phyloP scores from a whole-genome alignment of 2,888 invertebrate species.

The Mactromeris polynyma region DNA sequence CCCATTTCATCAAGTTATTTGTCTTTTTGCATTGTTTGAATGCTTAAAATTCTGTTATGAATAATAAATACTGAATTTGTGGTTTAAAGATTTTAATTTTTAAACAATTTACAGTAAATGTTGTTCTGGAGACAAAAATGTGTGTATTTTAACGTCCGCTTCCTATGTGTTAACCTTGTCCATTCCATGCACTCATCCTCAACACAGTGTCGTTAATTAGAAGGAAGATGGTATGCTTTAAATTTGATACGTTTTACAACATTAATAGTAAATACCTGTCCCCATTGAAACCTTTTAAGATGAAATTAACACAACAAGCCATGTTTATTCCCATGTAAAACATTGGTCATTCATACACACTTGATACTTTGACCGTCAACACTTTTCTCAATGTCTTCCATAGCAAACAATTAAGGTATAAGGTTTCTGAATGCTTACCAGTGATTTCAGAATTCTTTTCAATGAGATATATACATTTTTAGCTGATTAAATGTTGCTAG shows the following conservation, averaged over 20 bases:
- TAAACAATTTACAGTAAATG: too few species aligned
- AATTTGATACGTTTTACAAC: not conserved
- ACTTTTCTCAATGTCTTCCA: not conserved
- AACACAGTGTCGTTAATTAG: too few species aligned
- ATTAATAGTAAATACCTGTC: not conserved
- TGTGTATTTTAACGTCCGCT: too few species aligned
- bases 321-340: not conserved
- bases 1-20: too few species aligned
- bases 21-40: too few species aligned
- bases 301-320: not conserved
- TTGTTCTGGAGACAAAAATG: too few species aligned
- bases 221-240: too few species aligned
- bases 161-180: too few species aligned
- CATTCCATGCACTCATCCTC: too few species aligned
- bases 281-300: not conserved
- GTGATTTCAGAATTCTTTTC: not conserved
- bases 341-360: constrained; percentile 3
- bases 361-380: not conserved
- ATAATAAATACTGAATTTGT: too few species aligned
- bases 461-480: not conserved
- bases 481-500: not conserved
- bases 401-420: not conserved
- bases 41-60: too few species aligned
- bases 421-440: not conserved
- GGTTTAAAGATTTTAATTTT: too few species aligned